Evolutionary conservation across 2,888 invertebrate genomes (phyloP), one percentile per base, ranked within the genome.

Genomic region (Vandiemenella viatica): DNA sequence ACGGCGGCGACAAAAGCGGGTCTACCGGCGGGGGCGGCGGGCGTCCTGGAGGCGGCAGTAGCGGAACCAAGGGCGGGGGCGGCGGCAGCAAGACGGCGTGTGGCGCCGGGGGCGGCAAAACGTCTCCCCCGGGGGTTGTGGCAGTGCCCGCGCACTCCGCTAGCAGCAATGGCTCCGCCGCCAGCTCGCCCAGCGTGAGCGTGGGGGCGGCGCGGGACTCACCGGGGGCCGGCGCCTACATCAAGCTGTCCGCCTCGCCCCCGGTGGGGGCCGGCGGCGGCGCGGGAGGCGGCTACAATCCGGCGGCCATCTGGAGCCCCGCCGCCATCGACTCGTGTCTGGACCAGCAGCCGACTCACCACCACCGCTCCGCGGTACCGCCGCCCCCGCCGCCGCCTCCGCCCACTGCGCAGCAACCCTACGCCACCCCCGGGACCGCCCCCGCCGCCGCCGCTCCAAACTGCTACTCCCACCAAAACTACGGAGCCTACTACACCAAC

Each of bases 401-500:
- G 52, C 51, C 19, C 43, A 44, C 23, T 38, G 48, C 16, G 43
- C 55, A 41, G 58, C 57, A 8, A 50, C 49, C 42, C 18, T 42
- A 13, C 67, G 65, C 53, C 62, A 61, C 52, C 60, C 62, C 7
- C 60, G 62, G 19, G 58, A 18, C 50, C 38, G 22, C 50, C 43
- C 18, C 21, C 7, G 48, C 50, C 20, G 49, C 43, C 3, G 32
- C 46, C 8, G 49, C 48, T 19, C 56, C 64, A 50, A 64, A 63
- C 46, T 65, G 65, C 49, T 68, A 69, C 60, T 58, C 60, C 53
- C 77, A 77, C 59, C 80, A 81, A 65, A 80, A 80, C 65, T 83
- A 83, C 62, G 72, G 73, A 42, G 76, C 78, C 40, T 83, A 83
- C 63, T 83, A 83, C 62, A 75, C 79, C 48, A 80, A 80, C 63